These are phyloP conservation scores for Acanthopleura granulata DNA, from an alignment of 2,888 invertebrate genomes.

Conservation along the genomic window DNA sequence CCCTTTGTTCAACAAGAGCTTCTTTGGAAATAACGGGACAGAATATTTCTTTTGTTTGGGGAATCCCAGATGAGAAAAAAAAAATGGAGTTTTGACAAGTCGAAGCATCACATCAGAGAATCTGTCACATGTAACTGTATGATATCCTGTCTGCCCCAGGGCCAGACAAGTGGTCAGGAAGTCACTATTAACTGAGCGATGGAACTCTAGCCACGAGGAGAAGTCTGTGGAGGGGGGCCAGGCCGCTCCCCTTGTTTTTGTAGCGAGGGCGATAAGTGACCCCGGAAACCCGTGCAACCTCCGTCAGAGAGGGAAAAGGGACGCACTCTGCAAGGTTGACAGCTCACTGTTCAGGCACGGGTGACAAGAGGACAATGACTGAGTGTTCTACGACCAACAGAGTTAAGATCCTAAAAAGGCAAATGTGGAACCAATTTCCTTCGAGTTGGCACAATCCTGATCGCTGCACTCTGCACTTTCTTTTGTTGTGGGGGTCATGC, in stretches of 20 bases:
- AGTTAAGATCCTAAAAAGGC: slow-evolving; percentile 10
- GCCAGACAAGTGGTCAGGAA: not conserved
- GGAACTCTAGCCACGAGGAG: not conserved
- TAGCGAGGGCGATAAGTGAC: not conserved
- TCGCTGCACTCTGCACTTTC: slow-evolving; percentile 15
- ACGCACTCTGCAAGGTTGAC: not conserved
- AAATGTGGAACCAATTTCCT: slow-evolving; percentile 18
- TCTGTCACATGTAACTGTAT: slow-evolving; percentile 7
- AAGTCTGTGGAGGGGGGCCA: not conserved
- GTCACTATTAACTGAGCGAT: not conserved
- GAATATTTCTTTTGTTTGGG: not conserved
- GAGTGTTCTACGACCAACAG: slow-evolving; percentile 7
- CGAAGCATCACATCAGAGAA: not conserved
- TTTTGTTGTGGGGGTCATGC: slow-evolving; percentile 12
- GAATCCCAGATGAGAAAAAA: not conserved
- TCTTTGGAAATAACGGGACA: not conserved
- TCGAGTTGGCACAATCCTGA: not conserved
- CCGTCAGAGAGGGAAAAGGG: not conserved
- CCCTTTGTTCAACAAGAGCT: no score
- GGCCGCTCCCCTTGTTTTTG: not conserved
- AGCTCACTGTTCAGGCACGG: not conserved
- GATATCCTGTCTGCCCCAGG: not conserved
- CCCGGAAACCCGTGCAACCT: not conserved
- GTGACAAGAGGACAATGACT: not conserved
- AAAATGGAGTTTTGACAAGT: not conserved